Evolutionary conservation across 2,888 invertebrate species (phyloP).

Genomic region (Drosophila barbarae): DNA sequence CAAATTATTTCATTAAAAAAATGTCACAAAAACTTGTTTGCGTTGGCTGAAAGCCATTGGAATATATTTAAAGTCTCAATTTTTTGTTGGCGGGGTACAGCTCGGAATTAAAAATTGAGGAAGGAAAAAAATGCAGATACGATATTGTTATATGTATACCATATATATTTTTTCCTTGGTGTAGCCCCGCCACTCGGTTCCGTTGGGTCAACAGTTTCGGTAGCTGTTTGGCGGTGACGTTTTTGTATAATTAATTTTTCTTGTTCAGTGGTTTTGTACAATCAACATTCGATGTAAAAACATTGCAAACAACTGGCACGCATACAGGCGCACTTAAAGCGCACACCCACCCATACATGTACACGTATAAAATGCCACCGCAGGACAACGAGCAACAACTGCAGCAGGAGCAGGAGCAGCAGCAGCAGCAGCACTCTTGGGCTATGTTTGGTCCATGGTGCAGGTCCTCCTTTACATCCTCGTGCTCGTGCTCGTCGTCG

Average conservation of each 20-base stretch:
- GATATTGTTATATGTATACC: background rate
- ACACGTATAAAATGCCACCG: constrained; percentile 55
- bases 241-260: constrained; percentile 79
- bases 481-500: background rate
- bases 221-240: constrained; percentile 76
- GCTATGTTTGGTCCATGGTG: constrained; percentile 31
- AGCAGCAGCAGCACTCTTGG: constrained; percentile 44
- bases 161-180: constrained; percentile 9
- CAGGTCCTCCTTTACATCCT: constrained; percentile 16
- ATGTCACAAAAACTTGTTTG: background rate
- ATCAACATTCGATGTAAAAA: constrained; percentile 76
- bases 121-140: background rate
- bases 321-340: constrained; percentile 72
- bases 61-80: constrained; percentile 2
- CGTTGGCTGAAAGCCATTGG: background rate
- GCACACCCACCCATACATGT: constrained; percentile 36
- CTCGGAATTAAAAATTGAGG: background rate
- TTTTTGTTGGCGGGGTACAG: background rate
- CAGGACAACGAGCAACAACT: constrained; percentile 60
- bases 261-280: constrained; percentile 79
- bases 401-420: constrained; percentile 32
- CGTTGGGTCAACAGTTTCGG: constrained; percentile 70
- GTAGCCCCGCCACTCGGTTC: constrained; percentile 20
- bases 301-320: constrained; percentile 69
- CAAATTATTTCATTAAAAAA: constrained; percentile 2